Evolutionary conservation across 2,113 vertebrate genomes (phyloP).

Genomic region (Trochalopteron elliotii): DNA sequence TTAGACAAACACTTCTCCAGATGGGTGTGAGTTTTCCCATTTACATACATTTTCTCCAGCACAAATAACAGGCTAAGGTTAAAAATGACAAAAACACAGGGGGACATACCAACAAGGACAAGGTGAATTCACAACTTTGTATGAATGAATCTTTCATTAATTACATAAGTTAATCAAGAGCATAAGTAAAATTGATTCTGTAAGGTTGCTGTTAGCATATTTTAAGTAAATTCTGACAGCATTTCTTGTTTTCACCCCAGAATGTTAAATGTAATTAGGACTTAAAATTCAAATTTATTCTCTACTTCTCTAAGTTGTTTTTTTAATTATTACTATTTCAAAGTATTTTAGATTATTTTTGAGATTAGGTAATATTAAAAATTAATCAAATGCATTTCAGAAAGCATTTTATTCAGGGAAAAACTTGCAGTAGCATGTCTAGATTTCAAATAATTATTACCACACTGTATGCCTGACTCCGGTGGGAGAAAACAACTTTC

Average conservation of each 20-base stretch:
- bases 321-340: neutral
- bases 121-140: neutral
- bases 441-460: neutral
- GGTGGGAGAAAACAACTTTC: neutral
- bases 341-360: neutral
- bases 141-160: neutral
- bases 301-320: neutral
- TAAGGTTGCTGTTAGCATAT: neutral
- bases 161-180: neutral
- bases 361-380: neutral
- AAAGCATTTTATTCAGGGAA: neutral
- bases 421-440: neutral
- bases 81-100: neutral
- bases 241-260: neutral
- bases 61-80: neutral
- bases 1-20: neutral
- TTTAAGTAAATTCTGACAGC: neutral
- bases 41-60: neutral
- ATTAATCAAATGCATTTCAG: neutral
- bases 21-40: neutral
- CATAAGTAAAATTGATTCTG: neutral
- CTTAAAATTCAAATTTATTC: neutral
- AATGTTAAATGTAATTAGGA: neutral
- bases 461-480: neutral
- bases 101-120: neutral